Evolutionary conservation across 2,113 vertebrate species (phyloP), one percentile per base, ranked within the genome.

Genomic region (Astur gentilis): DNA sequence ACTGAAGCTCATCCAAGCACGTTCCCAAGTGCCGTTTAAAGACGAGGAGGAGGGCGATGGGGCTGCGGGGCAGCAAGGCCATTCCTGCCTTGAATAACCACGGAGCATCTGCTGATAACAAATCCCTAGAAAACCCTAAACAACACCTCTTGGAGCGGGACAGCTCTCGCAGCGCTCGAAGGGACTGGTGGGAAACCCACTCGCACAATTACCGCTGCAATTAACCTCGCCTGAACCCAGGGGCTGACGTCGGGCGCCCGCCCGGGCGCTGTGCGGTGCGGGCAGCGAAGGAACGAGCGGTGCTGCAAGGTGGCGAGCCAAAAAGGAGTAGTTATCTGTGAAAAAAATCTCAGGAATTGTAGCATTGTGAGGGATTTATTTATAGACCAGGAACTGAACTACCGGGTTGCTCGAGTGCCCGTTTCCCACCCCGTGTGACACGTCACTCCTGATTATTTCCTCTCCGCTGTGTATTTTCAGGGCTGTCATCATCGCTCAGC

Each of bases 401-500:
- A 7, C 0, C 1, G 45, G 26, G 47, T 36, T 55, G n/a, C 73
- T 81, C 1, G 6, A 65, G 80, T 42, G 83, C 70, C 42, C 0
- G 0, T 87, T 83, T 91, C 80, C 86, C 64, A 12, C 20, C 31
- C 73, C 2, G 69, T 16, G 31, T 18, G 60, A 70, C 52, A 76
- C 21, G 47, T 92, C 87, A 3, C 60, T 80, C 67, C 85, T 67
- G 60, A 94, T 84, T 31, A 32, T 72, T 71, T 75, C 78, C 88
- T 86, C 86, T 62, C 57, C 0, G 10, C 76, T 89, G 47, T 96
- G 66, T 97, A 2, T 95, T 91, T 45, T 4, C 97, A 99, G 99
- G 98, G 99, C 99, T 12, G 99, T 99, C 93, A 98, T 99, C 82
- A 75, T 99, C 6, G 98, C 99, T 14, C 99, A 99, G 97, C 98